phyloP scores from a whole-genome alignment of 1,140 invertebrate species.

The Zeugodacus cucurbitae region DNA sequence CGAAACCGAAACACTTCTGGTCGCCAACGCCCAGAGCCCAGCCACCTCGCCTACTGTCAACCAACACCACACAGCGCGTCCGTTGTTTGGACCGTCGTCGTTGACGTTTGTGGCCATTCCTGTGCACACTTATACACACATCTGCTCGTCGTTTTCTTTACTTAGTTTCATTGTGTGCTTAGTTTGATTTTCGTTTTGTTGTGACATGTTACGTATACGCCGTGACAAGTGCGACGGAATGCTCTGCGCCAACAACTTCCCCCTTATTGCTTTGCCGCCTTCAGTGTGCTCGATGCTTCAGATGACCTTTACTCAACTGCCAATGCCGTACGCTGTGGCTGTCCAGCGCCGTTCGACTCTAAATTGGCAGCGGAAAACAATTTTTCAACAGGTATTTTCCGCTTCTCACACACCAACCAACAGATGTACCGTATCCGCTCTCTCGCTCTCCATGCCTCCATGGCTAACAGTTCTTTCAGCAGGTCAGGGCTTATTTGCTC shows the following conservation, averaged over 20 bases:
- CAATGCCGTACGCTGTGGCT: neutral
- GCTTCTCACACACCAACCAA: neutral
- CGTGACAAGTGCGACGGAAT: neutral
- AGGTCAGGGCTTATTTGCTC: neutral
- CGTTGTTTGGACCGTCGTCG: neutral
- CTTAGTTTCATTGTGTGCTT: neutral
- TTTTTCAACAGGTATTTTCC: conserved; percentile 34
- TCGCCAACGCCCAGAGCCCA: neutral
- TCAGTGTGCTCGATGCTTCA: neutral
- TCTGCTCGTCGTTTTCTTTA: neutral
- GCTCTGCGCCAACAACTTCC: neutral
- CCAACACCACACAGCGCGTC: too few relatives aligned
- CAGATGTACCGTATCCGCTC: too few relatives aligned
- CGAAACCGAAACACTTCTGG: neutral
- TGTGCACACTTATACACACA: neutral
- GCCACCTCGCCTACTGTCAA: neutral
- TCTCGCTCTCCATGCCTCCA: neutral
- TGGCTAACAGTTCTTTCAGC: neutral
- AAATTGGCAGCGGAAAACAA: conserved; percentile 34
- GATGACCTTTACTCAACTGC: neutral
- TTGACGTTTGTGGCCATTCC: neutral
- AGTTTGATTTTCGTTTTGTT: neutral
- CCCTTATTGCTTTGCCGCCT: neutral
- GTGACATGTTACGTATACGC: neutral
- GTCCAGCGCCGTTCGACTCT: neutral